Conservation (phyloP, 2,113 vertebrate species). For the Antechinus flavipes region DNA sequence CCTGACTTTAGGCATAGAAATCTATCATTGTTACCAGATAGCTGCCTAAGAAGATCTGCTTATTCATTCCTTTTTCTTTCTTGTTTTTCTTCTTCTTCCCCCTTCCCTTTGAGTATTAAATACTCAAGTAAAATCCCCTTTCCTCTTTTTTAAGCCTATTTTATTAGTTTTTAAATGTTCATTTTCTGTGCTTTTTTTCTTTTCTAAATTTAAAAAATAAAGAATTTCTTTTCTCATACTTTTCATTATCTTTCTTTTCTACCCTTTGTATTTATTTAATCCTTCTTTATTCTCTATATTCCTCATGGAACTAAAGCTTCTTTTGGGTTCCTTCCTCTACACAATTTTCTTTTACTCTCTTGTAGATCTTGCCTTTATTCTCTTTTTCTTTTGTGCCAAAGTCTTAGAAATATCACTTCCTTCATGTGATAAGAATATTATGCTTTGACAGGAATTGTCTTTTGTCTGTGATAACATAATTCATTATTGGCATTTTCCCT, state of each 20-base stretch:
- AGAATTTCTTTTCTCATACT: background rate
- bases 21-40: background rate
- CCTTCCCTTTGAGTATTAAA: too few relatives aligned
- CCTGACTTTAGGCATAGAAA: background rate
- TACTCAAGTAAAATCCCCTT: background rate
- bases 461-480: background rate
- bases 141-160: background rate
- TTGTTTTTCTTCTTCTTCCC: background rate
- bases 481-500: background rate
- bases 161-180: background rate
- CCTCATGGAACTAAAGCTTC: background rate
- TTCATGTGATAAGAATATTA: background rate
- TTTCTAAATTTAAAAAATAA: background rate
- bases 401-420: background rate
- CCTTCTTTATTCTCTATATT: background rate
- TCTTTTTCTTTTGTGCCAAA: background rate
- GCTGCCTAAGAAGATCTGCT: background rate
- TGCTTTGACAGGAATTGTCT: background rate
- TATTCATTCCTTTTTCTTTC: background rate
- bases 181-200: background rate
- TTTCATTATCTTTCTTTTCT: background rate
- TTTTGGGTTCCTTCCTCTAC: background rate
- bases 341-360: background rate
- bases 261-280: background rate
- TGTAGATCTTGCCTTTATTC: background rate